These are phyloP conservation scores for Collichthys lucidus DNA, from an alignment of 2,113 vertebrate genomes.

Conservation along the genomic window DNA sequence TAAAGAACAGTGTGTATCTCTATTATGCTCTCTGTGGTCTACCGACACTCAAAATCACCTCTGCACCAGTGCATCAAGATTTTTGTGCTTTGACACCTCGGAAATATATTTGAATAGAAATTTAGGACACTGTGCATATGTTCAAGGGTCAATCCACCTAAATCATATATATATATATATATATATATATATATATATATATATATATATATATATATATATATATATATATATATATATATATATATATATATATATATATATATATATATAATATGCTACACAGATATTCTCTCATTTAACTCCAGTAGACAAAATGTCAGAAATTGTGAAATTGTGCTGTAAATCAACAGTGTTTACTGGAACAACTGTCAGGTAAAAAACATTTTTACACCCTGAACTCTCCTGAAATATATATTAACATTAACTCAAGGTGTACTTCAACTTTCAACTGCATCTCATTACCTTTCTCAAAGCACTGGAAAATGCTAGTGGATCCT, in stretches of 20 bases:
- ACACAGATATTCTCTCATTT: not conserved
- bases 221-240: no score
- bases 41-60: not conserved
- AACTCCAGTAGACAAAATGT: not conserved
- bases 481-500: not conserved
- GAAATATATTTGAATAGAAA: not conserved
- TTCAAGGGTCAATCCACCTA: not conserved
- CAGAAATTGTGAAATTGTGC: no score
- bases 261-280: no score
- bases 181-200: no score
- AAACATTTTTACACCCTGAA: no score
- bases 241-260: no score
- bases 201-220: no score
- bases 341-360: no score
- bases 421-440: not conserved
- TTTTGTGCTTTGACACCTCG: not conserved
- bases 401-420: no score
- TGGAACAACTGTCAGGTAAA: no score
- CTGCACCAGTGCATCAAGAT: not conserved
- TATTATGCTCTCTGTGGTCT: constrained; percentile 11
- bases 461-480: not conserved
- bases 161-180: not conserved
- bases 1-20: constrained; percentile 57
- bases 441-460: not conserved
- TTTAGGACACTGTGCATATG: not conserved